Base-by-base conservation (phyloP, 2,113 vertebrate genomes). In the Cervus canadensis region DNA sequence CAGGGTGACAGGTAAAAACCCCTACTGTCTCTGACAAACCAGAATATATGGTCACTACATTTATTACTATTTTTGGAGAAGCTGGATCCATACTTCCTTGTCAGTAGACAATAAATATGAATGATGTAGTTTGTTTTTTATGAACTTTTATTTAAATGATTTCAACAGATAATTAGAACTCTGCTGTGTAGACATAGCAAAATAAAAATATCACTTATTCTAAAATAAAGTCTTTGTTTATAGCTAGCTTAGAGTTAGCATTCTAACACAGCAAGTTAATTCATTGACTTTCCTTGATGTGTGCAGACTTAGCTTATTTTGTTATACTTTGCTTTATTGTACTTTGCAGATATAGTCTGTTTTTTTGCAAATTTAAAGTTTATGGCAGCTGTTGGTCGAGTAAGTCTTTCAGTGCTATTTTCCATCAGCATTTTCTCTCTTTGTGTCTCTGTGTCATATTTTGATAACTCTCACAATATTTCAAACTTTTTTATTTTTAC, bases 71-170 rank as follows among this genome's bases (percentile, higher is more conserved):
- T 83, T 94, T 83, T 87, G 62, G 60, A 94, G 48, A 43, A 67
- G 6, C 36, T 78, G n/a, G 54, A 57, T 86, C 78, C 52, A 36
- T 94, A 83, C 17, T 91, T 95, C 36, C 17, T 43, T 94, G 40
- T 23, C 28, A 48, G 10, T 36, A 86, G 26, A 94, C 28, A 92
- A 43, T 93, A 78, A 86, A 82, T 81, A 50, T 67, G 23, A 95
- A 30, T 92, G 10, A 76, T 19, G 1, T 50, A 85, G 56, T 79
- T 89, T 94, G 62, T 92, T 90, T 81, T 97, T 94, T 17, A 86
- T 95, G 48, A 91, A 88, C 36, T 94, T 26, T 92, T 71, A 43
- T 94, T 97, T 97, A 87, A 93, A 48, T 94, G 45, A 19, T 3
- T 13, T 94, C 67, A 95, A 45, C 59, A 26, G 36, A 19, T 76